Evolutionary conservation across 2,888 invertebrate genomes (phyloP), one percentile per base, ranked within the genome.

Genomic region (Hemicrepidius hirtus): DNA sequence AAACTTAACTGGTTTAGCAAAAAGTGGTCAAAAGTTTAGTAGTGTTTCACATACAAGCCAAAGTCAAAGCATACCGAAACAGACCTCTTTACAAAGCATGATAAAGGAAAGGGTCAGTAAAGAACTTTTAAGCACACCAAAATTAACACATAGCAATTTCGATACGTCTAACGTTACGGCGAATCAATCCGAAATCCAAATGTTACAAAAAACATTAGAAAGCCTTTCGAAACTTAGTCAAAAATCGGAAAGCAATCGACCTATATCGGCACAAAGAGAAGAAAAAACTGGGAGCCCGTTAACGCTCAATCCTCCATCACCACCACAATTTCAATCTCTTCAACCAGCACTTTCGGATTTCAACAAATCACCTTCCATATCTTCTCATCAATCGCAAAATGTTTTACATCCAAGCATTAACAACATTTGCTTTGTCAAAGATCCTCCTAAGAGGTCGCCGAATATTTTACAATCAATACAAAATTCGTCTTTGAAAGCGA

Each of bases 401-500:
- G 72, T 82, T 24, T 84, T 77, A 78, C 87, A 78, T 80, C 87
- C 80, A 0, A 82, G 81, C 67, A 85, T 86, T 60, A 86, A 84
- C 75, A 87, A 86, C 74, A 84, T 86, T 37, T 84, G 81, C 75
- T 86, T 87, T 77, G 68, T 57, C 62, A 82, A 69, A 77, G 82
- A 76, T 41, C 78, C 75, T 63, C 79, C 77, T 73, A 83, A 81
- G 53, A 81, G 81, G 57, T 85, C 85, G 37, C 84, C 85, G 3
- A 82, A 82, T 66, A 66, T 82, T 13, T 68, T 83, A 53, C 83
- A 84, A 40, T 81, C 74, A 59, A 71, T 83, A 20, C 80, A 80
- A 63, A 77, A 74, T 62, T 53, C 77, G 16, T 78, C 78, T 1
- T 65, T 82, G 10, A 78, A 77, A 71, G 74, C 73, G 3, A 75